Evolutionary conservation across 1,140 invertebrate species (phyloP), one percentile per base, ranked within the genome.

Genomic region (Pseudomyrmex cubaensis): DNA sequence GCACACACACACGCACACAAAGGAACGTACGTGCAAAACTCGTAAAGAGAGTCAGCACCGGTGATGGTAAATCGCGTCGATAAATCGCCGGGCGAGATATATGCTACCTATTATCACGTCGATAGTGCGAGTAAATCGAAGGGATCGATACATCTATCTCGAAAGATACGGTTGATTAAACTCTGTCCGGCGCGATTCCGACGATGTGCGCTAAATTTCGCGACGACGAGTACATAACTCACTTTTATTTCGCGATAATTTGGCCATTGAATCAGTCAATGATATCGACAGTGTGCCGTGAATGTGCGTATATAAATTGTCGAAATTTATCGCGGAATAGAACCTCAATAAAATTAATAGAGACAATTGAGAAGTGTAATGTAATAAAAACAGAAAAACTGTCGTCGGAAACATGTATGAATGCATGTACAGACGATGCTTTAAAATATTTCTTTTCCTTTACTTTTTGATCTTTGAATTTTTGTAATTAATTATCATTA

Each of bases 211-310:
- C 9, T 44, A 61, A 59, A 46, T 61, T 48, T 74, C 74, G 52
- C 35, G 17, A 25, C 35, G 17, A 25, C 17, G 13, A 48, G 13
- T 74, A 48, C 20, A 48, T 56, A 46, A 22, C 52, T 67, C 50
- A 22, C 25, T 44, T 76, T 67, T 52, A 77, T 56, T 77, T 67
- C 25, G 2, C 35, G 50, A 77, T 77, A 69, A 77, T 67, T 44
- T 12, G n/a, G 3, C 17, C 7, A 10, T 64, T 13, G 25, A 35
- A 15, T 48, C 56, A 9, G n/a, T 17, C 12, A 20, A 50, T 66
- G 10, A 48, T 48, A 48, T 46, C 17, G 7, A 54, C 62, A 17
- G 15, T 2, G n/a, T 9, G 15, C 9, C 7, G 5, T 35, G 35
- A 35, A 35, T 35, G 35, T 35, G 0, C 35, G 35, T 35, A 35